Base-by-base conservation (phyloP, 2,113 vertebrate genomes). In the Bos javanicus region DNA sequence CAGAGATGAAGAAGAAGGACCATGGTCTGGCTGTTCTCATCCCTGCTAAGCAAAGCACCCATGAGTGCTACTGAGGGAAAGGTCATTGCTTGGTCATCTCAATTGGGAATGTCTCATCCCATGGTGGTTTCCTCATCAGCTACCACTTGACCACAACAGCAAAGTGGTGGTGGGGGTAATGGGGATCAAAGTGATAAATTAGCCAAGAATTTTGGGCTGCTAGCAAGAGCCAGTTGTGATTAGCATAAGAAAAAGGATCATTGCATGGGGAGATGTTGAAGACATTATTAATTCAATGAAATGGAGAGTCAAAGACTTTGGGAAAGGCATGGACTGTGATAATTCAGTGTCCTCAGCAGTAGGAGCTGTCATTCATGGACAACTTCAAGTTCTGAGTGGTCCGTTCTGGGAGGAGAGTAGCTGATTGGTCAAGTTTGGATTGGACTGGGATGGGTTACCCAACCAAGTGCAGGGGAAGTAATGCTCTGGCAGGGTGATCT, bases 1-100 rank as follows among this genome's bases (percentile, higher is more conserved):
- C 95, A 98, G 95, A 93, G 89, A 97, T 78, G 80, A 3, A 85
- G 19, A 2, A 82, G 16, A 91, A 91, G 33, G 80, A 89, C 81
- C 91, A 52, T 81, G 60, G 74, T 57, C 25, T 52, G 36, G 80
- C 85, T 59, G 87, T 67, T 96, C 85, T 28, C 33, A 71, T 23
- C 89, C 86, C 46, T 2, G 9, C 54, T 21, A 64, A 74, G 8
- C 74, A 60, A 5, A 25, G 78, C 36, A 19, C 87, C 92, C 36
- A 64, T 1, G 10, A 60, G 85, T 52, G 90, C 76, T 83, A 60
- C 71, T 7, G 59, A 26, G 21, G 93, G 33, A 89, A 39, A 86
- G 62, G 10, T 28, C 82, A 12, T 5, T 1, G 5, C 26, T 17
- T 25, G n/a, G 43, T 4, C 2, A 14, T 39, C 83, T 95, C 59